Conservation (phyloP, 2,113 vertebrate species). For the Gymnorhina tibicen region DNA sequence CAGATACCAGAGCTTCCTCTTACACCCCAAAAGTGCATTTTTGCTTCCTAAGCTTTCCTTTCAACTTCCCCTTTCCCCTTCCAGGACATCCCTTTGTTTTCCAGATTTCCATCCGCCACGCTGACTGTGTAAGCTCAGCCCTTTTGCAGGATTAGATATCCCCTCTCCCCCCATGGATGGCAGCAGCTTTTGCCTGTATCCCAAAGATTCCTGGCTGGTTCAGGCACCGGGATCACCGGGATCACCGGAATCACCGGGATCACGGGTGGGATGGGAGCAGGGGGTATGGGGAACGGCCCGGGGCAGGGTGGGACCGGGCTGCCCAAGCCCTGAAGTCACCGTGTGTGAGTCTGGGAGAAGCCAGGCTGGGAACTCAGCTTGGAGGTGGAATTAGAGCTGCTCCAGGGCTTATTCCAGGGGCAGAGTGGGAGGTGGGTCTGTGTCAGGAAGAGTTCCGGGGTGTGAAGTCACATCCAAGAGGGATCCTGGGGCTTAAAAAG, state of each 20-base stretch:
- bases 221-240: neutral
- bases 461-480: neutral
- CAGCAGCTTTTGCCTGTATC: neutral
- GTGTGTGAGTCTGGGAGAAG: neutral
- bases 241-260: no score
- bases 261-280: neutral
- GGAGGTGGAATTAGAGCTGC: neutral
- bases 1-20: neutral
- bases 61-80: neutral
- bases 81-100: neutral
- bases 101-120: neutral
- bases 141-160: neutral
- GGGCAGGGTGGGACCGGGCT: neutral
- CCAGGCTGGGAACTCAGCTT: neutral
- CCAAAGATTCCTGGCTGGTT: neutral
- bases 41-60: neutral
- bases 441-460: neutral
- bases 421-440: no score
- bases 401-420: neutral
- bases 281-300: neutral
- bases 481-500: neutral
- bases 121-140: fast-evolving
- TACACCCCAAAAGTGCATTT: neutral
- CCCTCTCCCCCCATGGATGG: neutral
- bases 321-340: neutral